Percentiles rank a stretch among this genome's conserved stretches.
phyloP scores from a whole-genome alignment of 2,888 invertebrate genomes.

The Torymus texanus region DNA sequence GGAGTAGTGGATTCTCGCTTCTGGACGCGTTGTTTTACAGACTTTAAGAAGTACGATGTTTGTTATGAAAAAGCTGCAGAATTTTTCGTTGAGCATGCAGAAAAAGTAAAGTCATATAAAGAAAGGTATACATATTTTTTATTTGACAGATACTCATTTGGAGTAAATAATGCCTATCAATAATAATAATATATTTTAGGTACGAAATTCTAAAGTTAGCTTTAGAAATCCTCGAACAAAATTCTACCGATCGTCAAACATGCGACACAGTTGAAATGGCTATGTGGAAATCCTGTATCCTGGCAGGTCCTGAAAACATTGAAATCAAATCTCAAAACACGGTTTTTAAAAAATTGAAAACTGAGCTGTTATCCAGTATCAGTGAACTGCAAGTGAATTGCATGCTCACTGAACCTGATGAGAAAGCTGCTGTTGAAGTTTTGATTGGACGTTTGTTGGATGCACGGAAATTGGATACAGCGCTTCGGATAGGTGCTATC shows the following conservation, averaged over 20 bases:
- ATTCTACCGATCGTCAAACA: slow-evolving; percentile 63
- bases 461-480: slow-evolving; percentile 78
- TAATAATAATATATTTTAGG: slow-evolving; percentile 54
- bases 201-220: slow-evolving; percentile 70
- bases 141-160: not conserved
- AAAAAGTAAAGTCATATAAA: slow-evolving; percentile 74
- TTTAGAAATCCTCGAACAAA: slow-evolving; percentile 66
- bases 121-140: slow-evolving; percentile 63
- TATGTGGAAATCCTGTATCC: slow-evolving; percentile 74
- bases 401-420: slow-evolving; percentile 62
- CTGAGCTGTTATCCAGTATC: slow-evolving; percentile 66
- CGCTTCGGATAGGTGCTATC: slow-evolving; percentile 77
- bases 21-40: slow-evolving; percentile 80
- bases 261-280: slow-evolving; percentile 71
- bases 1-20: slow-evolving; percentile 69
- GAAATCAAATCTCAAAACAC: slow-evolving; percentile 61
- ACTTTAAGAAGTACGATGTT: slow-evolving; percentile 80
- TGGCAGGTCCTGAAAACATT: slow-evolving; percentile 68
- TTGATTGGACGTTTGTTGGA: slow-evolving; percentile 78
- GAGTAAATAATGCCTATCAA: slow-evolving; percentile 1
- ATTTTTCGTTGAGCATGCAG: slow-evolving; percentile 79
- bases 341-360: slow-evolving; percentile 67
- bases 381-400: slow-evolving; percentile 64
- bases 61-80: slow-evolving; percentile 80
- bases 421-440: slow-evolving; percentile 64